Percentiles rank a stretch among this genome's conserved stretches.
These are phyloP conservation scores for Otus sunia DNA, from an alignment of 2,113 vertebrate species.

Conservation along the genomic window DNA sequence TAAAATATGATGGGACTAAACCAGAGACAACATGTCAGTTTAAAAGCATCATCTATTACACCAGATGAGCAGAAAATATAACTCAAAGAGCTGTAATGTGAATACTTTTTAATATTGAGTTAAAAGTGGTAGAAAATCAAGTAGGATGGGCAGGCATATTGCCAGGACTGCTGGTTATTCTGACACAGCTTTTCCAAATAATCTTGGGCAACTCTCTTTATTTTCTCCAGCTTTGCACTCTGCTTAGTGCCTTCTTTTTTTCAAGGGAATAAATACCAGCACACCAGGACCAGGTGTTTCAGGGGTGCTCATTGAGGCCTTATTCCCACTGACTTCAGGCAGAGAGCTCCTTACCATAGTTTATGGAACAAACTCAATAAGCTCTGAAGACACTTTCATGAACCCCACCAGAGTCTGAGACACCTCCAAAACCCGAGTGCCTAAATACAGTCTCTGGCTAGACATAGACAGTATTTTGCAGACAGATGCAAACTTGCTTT, in stretches of 20 bases:
- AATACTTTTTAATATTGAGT: not conserved
- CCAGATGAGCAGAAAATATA: not conserved
- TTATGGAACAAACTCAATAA: not conserved
- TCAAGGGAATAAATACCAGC: not conserved
- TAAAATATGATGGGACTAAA: not conserved
- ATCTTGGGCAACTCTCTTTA: not conserved
- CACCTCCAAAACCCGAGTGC: not conserved
- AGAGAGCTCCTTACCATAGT: not conserved
- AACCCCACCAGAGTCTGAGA: not conserved
- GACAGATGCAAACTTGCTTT: not conserved
- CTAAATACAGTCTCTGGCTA: slow-evolving; percentile 8
- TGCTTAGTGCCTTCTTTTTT: not conserved
- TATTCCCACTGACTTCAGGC: not conserved
- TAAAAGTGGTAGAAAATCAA: not conserved
- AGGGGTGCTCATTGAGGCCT: not conserved
- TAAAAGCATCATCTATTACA: not conserved
- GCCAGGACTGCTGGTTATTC: not conserved
- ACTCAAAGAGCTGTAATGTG: not conserved
- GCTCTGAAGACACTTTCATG: not conserved
- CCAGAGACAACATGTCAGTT: not conserved
- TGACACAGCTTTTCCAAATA: not conserved
- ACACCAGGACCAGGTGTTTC: not conserved
- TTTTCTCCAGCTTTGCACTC: not conserved
- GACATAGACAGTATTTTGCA: not conserved
- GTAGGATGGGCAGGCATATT: not conserved